A percentile compares a stretch with the other conserved stretches of the same genome.
Conservation (phyloP, 2,888 invertebrate species). For the Cordilura impudica region DNA sequence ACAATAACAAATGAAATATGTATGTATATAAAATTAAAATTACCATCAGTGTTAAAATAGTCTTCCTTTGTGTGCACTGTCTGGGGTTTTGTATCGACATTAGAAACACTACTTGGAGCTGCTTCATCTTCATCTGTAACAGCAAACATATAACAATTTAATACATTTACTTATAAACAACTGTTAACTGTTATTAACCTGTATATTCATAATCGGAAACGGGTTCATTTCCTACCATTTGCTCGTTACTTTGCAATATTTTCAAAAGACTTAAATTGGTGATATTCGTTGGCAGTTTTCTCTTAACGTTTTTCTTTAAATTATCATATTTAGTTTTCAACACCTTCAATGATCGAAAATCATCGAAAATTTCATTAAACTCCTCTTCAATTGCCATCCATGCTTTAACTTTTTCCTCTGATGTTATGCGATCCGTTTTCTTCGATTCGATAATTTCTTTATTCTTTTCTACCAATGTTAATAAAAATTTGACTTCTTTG, state of each 20-base stretch:
- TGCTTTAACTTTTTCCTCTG: constrained; percentile 43
- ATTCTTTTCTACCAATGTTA: constrained; percentile 30
- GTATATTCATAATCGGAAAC: constrained; percentile 24
- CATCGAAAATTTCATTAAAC: constrained; percentile 43
- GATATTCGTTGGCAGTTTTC: constrained; percentile 15
- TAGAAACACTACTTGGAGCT: not conserved
- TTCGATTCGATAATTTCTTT: constrained; percentile 43
- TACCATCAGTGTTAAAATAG: constrained; percentile 33
- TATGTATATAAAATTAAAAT: not conserved
- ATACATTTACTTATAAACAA: not conserved
- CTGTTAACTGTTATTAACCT: not conserved
- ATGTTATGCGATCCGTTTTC: constrained; percentile 32
- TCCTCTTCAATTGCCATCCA: constrained; percentile 46
- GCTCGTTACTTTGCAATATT: constrained; percentile 22
- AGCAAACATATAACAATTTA: too few species aligned
- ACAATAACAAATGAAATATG: not conserved
- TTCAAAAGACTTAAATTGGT: constrained; percentile 27
- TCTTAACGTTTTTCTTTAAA: constrained; percentile 33
- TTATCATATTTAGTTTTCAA: constrained; percentile 49
- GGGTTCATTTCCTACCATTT: constrained; percentile 9
- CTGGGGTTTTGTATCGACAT: constrained; percentile 33
- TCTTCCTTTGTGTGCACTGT: constrained; percentile 23
- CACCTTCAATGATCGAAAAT: constrained; percentile 33
- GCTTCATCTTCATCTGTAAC: constrained; percentile 22
- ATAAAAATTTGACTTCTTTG: constrained; percentile 37